Percentiles rank a stretch among this genome's conserved stretches.
phyloP scores from a whole-genome alignment of 2,797 vertebrate genomes.

The Pelodytes ibericus region DNA sequence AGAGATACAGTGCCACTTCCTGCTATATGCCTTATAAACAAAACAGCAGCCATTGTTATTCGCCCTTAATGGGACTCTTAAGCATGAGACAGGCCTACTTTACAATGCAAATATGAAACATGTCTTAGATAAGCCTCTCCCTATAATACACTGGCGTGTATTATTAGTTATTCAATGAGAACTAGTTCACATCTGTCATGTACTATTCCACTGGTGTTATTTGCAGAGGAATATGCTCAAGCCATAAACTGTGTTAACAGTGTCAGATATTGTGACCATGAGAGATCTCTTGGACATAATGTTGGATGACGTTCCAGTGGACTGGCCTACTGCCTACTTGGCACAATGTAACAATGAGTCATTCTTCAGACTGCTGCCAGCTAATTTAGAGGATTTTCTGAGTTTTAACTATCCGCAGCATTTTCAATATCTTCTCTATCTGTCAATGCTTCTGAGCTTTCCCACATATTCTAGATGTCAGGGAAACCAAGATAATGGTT shows the following conservation, averaged over 20 bases:
- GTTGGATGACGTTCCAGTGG: slow-evolving; percentile 18
- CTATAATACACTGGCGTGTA: no score
- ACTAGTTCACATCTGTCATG: background rate
- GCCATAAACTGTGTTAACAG: background rate
- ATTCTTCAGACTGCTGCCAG: slow-evolving; percentile 22
- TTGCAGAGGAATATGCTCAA: background rate
- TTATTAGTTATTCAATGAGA: no score
- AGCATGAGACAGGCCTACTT: no score
- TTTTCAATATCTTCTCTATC: slow-evolving; percentile 32
- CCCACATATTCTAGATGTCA: slow-evolving; percentile 17
- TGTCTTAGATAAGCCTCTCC: no score
- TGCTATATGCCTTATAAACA: no score
- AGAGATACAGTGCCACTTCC: no score
- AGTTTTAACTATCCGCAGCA: slow-evolving; percentile 29
- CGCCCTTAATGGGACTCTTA: no score
- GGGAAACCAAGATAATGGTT: slow-evolving; percentile 20
- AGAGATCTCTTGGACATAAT: slow-evolving; percentile 23
- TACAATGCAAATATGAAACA: no score
- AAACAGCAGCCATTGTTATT: no score
- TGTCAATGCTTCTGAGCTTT: slow-evolving; percentile 38
- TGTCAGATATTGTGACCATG: background rate
- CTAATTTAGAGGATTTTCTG: slow-evolving; percentile 32
- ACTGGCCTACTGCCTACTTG: slow-evolving; percentile 41
- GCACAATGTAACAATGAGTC: slow-evolving; percentile 21
- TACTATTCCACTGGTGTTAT: background rate